A percentile compares a stretch with the other conserved stretches of the same genome.
These are phyloP conservation scores for Macrobrachium rosenbergii DNA, from an alignment of 1,140 invertebrate genomes.

Conservation along the genomic window DNA sequence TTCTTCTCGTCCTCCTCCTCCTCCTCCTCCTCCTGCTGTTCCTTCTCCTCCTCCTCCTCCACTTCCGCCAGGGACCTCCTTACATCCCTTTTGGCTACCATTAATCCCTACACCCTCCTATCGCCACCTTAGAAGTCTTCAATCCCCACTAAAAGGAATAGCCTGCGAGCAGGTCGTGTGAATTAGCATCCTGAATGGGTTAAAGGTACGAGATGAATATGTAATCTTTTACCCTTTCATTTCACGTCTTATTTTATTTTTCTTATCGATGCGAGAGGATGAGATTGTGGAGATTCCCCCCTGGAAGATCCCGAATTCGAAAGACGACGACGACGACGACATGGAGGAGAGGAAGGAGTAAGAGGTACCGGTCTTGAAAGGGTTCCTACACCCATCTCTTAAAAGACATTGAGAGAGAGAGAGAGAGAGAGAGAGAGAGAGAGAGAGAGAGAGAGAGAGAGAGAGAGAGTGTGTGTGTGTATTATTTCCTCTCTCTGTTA, in stretches of 20 bases:
- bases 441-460: no score
- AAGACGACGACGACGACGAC: no score
- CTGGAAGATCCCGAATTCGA: background rate
- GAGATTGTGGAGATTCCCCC: slow-evolving; percentile 23
- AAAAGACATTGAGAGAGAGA: no score
- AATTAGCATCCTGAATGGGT: slow-evolving; percentile 42
- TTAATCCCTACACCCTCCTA: background rate
- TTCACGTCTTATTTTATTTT: no score
- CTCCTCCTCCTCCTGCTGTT: background rate
- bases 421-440: no score
- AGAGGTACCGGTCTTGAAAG: no score
- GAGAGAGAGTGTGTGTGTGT: no score
- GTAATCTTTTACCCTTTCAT: slow-evolving; percentile 25
- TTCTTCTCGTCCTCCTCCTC: background rate
- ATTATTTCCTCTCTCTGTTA: no score
- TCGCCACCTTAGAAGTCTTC: background rate
- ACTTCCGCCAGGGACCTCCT: background rate
- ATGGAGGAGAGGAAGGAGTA: no score
- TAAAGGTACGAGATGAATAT: slow-evolving; percentile 37
- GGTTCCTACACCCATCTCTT: no score
- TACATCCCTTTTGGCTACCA: background rate
- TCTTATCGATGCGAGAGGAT: slow-evolving; percentile 3
- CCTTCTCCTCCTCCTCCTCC: slow-evolving; percentile 3
- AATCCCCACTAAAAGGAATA: slow-evolving; percentile 28
- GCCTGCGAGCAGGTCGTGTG: slow-evolving; percentile 2